These are phyloP conservation scores for Pissodes strobi DNA, from an alignment of 1,140 invertebrate genomes.

Conservation along the genomic window DNA sequence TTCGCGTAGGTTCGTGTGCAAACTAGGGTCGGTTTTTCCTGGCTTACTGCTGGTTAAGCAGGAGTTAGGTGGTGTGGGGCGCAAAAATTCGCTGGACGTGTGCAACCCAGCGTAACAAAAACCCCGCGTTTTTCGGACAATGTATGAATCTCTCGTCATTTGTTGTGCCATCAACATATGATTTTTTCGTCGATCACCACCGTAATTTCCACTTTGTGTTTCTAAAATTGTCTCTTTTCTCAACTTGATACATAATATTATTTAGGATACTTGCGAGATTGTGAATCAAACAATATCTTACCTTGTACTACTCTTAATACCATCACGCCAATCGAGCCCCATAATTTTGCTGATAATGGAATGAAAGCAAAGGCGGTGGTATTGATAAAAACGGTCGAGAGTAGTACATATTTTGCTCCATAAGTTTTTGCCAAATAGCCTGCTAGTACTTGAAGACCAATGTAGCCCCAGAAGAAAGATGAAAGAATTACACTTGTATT, in stretches of 20 bases:
- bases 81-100: too few relatives aligned
- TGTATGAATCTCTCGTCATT: too few relatives aligned
- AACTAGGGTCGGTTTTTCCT: too few relatives aligned
- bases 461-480: constrained; percentile 70
- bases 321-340: constrained; percentile 29
- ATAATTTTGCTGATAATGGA: constrained; percentile 16
- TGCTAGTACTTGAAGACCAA: constrained; percentile 65
- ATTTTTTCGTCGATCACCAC: too few relatives aligned
- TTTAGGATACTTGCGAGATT: background rate
- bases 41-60: too few relatives aligned
- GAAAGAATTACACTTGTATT: constrained; percentile 61
- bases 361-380: constrained; percentile 7
- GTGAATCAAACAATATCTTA: background rate
- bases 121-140: too few relatives aligned
- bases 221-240: background rate
- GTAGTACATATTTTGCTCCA: constrained; percentile 63
- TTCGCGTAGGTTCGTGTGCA: too few relatives aligned
- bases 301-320: constrained; percentile 33
- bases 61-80: too few relatives aligned
- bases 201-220: too few relatives aligned
- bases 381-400: constrained; percentile 2
- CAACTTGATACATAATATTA: background rate
- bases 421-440: constrained; percentile 68
- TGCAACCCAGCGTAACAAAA: too few relatives aligned
- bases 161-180: too few relatives aligned